Percentiles rank a stretch among this genome's conserved stretches.
Conservation (phyloP, 2,888 invertebrate genomes). For the Drosophila mercatorum region DNA sequence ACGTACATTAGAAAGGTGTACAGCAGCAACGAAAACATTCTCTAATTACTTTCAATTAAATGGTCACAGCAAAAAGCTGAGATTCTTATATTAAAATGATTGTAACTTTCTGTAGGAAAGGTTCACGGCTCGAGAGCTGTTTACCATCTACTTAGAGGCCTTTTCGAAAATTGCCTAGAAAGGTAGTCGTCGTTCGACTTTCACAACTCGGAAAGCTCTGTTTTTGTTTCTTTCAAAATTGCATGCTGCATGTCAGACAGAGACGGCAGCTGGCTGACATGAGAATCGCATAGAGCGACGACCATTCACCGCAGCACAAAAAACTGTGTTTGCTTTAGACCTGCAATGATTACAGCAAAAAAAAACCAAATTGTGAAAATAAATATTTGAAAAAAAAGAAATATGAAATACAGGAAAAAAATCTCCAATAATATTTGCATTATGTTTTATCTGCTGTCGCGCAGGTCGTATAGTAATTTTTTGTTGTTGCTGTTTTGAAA, state of each 20-base stretch:
- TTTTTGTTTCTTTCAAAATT: conserved; percentile 34
- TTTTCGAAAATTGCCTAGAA: conserved; percentile 32
- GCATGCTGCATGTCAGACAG: conserved; percentile 37
- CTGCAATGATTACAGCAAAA: conserved; percentile 47
- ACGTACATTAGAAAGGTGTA: conserved; percentile 20
- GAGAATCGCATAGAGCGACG: conserved; percentile 53
- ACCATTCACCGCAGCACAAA: conserved; percentile 29
- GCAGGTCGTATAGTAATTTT: conserved; percentile 35
- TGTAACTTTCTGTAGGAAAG: conserved; percentile 16
- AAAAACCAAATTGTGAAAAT: conserved; percentile 8
- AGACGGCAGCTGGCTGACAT: conserved; percentile 20
- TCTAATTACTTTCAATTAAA: conserved; percentile 28
- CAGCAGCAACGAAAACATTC: not conserved
- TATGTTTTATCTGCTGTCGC: conserved; percentile 63
- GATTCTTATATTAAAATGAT: conserved; percentile 25
- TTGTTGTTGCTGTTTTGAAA: conserved; percentile 46
- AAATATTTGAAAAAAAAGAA: conserved; percentile 15
- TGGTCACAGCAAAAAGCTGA: not conserved
- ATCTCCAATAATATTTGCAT: conserved; percentile 57
- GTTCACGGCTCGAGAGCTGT: conserved; percentile 7
- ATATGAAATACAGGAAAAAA: conserved; percentile 18
- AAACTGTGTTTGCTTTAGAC: conserved; percentile 41
- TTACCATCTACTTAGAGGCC: conserved; percentile 27
- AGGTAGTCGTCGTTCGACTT: conserved; percentile 24
- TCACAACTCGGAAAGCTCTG: conserved; percentile 21